Evolutionary conservation across 2,797 vertebrate species (phyloP).

Genomic region (Phaenicophaeus curvirostris): DNA sequence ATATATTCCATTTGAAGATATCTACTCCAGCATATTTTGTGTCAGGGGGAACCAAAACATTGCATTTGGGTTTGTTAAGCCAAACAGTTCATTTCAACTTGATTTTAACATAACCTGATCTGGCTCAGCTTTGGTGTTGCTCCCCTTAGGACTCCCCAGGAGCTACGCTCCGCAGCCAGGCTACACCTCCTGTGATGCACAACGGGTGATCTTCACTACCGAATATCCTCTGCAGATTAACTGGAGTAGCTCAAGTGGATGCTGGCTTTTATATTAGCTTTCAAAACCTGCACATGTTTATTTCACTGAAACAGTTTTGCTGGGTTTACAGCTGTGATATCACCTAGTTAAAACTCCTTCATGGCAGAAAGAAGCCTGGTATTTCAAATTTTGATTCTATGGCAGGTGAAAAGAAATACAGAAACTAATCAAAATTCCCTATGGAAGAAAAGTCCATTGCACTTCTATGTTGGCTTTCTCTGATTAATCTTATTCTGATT

Average conservation of each 20-base stretch:
- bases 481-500: neutral
- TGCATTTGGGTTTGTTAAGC: neutral
- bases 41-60: neutral
- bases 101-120: neutral
- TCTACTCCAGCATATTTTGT: neutral
- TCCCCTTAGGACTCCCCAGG: neutral
- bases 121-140: neutral
- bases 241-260: neutral
- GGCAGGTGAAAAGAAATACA: neutral
- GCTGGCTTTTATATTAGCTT: neutral
- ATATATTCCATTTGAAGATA: neutral
- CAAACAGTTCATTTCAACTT: neutral
- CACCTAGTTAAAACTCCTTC: neutral
- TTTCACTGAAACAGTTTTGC: neutral
- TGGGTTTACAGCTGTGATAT: neutral
- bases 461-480: neutral
- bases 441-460: neutral
- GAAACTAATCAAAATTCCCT: neutral
- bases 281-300: neutral
- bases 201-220: rapidly evolving
- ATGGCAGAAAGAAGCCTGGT: neutral
- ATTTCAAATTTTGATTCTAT: neutral
- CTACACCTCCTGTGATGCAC: neutral
- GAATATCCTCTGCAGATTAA: neutral
- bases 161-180: neutral